These are phyloP conservation scores for Scyliorhinus canicula DNA, from an alignment of 2,797 vertebrate genomes.

Conservation along the genomic window DNA sequence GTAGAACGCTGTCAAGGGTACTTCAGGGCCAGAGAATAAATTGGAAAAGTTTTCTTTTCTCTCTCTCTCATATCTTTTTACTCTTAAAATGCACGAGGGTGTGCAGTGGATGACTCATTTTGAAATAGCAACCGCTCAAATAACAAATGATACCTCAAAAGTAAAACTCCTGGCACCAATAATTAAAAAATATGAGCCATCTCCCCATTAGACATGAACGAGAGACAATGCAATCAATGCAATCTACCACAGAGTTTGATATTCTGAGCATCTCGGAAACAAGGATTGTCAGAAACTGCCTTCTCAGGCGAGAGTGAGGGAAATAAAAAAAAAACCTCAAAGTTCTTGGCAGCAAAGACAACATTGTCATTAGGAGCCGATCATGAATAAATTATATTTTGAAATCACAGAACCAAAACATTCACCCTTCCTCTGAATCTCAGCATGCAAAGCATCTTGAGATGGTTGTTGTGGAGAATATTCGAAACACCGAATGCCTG, in stretches of 20 bases:
- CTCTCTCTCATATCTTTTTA: not conserved
- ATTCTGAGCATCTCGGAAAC: not conserved
- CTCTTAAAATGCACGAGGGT: not conserved
- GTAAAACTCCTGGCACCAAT: not conserved
- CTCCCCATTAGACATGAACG: not conserved
- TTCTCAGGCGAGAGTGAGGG: not conserved
- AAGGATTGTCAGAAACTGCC: not conserved
- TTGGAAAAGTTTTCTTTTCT: not conserved
- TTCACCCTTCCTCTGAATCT: too few relatives aligned
- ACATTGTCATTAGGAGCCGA: not conserved
- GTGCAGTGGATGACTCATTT: not conserved
- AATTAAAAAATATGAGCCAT: conserved; percentile 9
- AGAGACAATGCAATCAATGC: not conserved
- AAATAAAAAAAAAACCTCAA: not conserved
- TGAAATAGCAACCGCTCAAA: not conserved
- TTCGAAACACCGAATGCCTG: not conserved
- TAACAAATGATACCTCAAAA: conserved; percentile 28
- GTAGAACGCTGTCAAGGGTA: not conserved
- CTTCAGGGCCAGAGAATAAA: not conserved
- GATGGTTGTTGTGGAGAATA: not conserved
- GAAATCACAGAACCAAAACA: not conserved
- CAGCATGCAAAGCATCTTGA: too few relatives aligned
- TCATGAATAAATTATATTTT: not conserved
- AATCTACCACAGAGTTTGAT: not conserved
- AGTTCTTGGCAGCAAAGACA: not conserved